Percentiles rank a stretch among this genome's conserved stretches.
Evolutionary conservation across 2,113 vertebrate species (phyloP).

Genomic region (Brachypodius melanocephalos): DNA sequence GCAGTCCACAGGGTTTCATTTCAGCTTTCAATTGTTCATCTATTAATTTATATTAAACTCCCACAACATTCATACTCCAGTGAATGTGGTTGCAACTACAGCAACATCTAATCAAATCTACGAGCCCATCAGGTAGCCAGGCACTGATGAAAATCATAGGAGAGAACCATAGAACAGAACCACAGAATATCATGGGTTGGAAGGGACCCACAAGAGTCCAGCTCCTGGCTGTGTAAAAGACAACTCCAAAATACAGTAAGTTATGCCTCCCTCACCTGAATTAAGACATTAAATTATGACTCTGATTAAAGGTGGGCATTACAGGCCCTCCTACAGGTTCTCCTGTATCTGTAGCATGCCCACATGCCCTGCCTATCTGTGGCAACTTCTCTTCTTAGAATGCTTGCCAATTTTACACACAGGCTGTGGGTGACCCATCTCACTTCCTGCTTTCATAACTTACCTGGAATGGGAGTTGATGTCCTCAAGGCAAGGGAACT

Average conservation of each 20-base stretch:
- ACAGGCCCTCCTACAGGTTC: background rate
- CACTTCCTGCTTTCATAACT: background rate
- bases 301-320: background rate
- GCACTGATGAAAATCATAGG: background rate
- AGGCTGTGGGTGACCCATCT: background rate
- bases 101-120: background rate
- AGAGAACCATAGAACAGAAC: background rate
- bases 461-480: accelerated
- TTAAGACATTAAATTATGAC: background rate
- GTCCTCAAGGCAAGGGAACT: background rate
- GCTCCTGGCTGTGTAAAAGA: background rate
- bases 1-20: background rate
- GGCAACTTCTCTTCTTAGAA: background rate
- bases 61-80: background rate
- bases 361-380: background rate
- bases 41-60: background rate
- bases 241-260: background rate
- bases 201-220: background rate
- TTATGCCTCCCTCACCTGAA: background rate
- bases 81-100: background rate
- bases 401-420: accelerated
- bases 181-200: background rate
- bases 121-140: background rate
- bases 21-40: background rate
- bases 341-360: background rate